Conservation (phyloP, 2,888 invertebrate genomes). For the Conomelus anceps region DNA sequence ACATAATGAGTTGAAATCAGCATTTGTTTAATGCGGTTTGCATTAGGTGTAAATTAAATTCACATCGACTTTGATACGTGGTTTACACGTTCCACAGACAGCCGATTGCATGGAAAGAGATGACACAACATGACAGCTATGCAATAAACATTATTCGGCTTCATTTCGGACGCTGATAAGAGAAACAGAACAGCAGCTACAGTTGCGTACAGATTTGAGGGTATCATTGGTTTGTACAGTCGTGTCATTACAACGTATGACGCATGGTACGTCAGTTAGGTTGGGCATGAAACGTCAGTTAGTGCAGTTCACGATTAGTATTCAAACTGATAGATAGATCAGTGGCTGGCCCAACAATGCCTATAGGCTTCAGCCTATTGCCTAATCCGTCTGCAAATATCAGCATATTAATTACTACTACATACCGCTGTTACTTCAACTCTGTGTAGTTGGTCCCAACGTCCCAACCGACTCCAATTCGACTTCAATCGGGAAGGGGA, state of each 20-base stretch:
- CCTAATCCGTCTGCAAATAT: not conserved
- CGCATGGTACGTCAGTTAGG: not conserved
- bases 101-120: not conserved
- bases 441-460: no score
- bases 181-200: not conserved
- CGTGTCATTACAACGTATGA: not conserved
- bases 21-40: no score
- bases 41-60: no score
- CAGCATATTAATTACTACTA: not conserved
- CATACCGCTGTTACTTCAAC: not conserved
- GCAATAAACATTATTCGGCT: not conserved
- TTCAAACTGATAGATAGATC: not conserved
- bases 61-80: not conserved
- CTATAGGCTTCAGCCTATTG: not conserved
- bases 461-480: no score
- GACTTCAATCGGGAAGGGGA: no score
- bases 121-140: not conserved
- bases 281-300: not conserved
- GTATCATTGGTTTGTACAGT: not conserved
- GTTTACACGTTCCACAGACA: not conserved
- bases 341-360: not conserved
- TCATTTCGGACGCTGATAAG: no score
- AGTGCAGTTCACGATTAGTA: not conserved
- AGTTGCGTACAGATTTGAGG: not conserved
- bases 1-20: no score